phyloP scores from a whole-genome alignment of 2,797 vertebrate species.

The Brachymystax lenok region DNA sequence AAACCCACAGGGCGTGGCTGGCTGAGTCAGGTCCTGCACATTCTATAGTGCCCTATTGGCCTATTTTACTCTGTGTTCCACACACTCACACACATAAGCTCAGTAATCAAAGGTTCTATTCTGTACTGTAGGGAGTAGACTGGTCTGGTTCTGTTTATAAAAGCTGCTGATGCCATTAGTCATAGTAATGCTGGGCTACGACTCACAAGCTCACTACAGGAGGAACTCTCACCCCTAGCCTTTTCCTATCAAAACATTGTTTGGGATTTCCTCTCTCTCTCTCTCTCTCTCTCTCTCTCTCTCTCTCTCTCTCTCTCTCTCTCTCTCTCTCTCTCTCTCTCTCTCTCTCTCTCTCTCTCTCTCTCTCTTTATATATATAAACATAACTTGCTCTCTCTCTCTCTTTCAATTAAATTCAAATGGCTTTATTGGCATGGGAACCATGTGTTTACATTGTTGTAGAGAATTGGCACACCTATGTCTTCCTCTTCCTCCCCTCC shows the following conservation, averaged over 20 bases:
- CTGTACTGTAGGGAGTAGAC: neutral
- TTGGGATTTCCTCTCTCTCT: conserved; percentile 1
- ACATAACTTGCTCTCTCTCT: neutral
- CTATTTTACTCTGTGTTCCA: neutral
- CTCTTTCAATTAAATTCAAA: neutral
- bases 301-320: too few relatives aligned
- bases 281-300: too few relatives aligned
- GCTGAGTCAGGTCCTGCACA: neutral
- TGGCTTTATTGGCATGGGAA: too few relatives aligned
- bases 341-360: too few relatives aligned
- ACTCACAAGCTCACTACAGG: conserved; percentile 14
- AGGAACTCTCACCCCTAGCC: conserved; percentile 21
- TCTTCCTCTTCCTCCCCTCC: neutral
- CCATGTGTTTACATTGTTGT: neutral
- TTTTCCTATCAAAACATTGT: conserved; percentile 35
- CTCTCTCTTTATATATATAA: too few relatives aligned
- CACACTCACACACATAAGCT: neutral
- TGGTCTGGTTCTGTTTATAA: conserved; percentile 35
- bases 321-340: neutral
- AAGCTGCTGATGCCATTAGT: conserved; percentile 49
- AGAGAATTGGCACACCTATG: conserved; percentile 15
- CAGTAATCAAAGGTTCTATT: neutral
- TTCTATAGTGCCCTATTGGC: neutral
- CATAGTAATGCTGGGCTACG: conserved; percentile 27
- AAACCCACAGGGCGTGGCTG: neutral